Conservation (phyloP, 2,888 invertebrate species). For the Pelosia muscerda region DNA sequence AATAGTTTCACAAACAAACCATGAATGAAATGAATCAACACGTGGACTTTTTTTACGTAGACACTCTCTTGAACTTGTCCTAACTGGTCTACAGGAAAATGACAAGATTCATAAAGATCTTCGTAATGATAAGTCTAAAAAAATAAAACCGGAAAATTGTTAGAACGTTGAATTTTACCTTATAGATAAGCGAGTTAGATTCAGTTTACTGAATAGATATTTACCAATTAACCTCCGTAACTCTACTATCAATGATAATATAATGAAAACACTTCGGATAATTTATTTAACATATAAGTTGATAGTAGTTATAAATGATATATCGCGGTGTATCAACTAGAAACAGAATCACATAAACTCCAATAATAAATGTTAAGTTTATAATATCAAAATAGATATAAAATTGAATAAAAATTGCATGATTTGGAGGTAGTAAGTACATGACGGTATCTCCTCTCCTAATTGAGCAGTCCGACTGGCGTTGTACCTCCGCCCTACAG, state of each 20-base stretch:
- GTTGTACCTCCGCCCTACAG: too few species aligned
- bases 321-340: neutral
- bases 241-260: neutral
- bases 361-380: too few species aligned
- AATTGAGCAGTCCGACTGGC: too few species aligned
- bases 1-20: neutral
- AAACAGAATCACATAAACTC: neutral
- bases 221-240: neutral
- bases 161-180: neutral
- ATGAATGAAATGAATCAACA: neutral
- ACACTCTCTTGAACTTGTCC: neutral
- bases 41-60: neutral
- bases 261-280: neutral
- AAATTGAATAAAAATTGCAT: too few species aligned
- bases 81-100: neutral
- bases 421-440: too few species aligned
- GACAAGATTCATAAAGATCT: neutral
- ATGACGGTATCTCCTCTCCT: too few species aligned
- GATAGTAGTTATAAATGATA: neutral
- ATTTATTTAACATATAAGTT: neutral
- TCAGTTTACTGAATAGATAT: neutral
- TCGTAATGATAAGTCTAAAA: too few species aligned
- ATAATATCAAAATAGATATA: too few species aligned
- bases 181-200: neutral
- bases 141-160: too few species aligned